A percentile compares a stretch with the other conserved stretches of the same genome.
Conservation (phyloP, 1,140 invertebrate genomes). For the Acromyrmex heyeri region DNA sequence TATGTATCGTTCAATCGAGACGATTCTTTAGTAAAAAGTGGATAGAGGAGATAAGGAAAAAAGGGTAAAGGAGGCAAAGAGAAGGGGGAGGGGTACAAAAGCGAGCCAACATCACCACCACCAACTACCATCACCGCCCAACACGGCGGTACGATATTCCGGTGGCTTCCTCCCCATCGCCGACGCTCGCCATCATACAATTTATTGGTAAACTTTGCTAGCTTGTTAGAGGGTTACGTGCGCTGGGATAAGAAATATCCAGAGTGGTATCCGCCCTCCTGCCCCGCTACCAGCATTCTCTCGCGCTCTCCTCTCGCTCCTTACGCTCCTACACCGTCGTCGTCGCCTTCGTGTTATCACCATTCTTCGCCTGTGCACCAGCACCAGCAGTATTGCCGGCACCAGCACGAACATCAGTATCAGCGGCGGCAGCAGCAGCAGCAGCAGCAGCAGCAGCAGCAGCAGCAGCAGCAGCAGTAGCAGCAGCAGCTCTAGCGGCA, state of each 20-base stretch:
- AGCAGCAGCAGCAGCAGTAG: slow-evolving; percentile 31
- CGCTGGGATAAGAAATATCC: slow-evolving; percentile 85
- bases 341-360: slow-evolving; percentile 63
- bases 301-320: neutral
- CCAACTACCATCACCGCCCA: slow-evolving; percentile 18
- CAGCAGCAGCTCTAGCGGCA: slow-evolving; percentile 34
- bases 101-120: slow-evolving; percentile 44
- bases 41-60: slow-evolving; percentile 25
- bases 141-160: slow-evolving; percentile 75
- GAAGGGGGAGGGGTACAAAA: neutral
- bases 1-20: slow-evolving; percentile 33
- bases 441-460: slow-evolving; percentile 21
- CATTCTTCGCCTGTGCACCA: slow-evolving; percentile 69
- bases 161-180: slow-evolving; percentile 76
- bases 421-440: slow-evolving; percentile 59
- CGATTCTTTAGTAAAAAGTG: slow-evolving; percentile 25
- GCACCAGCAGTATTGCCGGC: slow-evolving; percentile 58
- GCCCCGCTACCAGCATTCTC: neutral
- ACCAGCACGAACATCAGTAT: slow-evolving; percentile 41
- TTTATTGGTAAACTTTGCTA: slow-evolving; percentile 87
- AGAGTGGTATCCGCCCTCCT: slow-evolving; percentile 68
- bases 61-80: slow-evolving; percentile 1
- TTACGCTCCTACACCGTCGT: neutral
- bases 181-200: slow-evolving; percentile 82
- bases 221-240: slow-evolving; percentile 86